Percentiles rank a stretch among this genome's conserved stretches.
Conservation (phyloP, 2,888 invertebrate genomes). For the Megastigmus dorsalis region DNA sequence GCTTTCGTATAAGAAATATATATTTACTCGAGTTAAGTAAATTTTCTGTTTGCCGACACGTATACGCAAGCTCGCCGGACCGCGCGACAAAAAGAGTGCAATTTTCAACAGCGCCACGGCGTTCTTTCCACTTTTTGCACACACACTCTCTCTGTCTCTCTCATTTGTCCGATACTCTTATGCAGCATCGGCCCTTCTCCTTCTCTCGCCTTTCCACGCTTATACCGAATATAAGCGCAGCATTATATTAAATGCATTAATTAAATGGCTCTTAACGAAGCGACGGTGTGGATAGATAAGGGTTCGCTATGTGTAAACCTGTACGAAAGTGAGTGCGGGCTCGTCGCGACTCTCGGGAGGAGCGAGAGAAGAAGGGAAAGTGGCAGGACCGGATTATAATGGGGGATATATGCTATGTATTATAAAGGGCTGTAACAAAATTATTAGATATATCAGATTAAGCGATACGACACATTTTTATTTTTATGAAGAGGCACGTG, state of each 20-base stretch:
- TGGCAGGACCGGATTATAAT: slow-evolving; percentile 18
- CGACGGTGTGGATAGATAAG: slow-evolving; percentile 49
- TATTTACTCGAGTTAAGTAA: background rate
- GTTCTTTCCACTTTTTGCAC: background rate
- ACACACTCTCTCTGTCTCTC: background rate
- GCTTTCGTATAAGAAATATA: no score
- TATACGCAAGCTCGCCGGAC: no score
- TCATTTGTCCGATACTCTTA: background rate
- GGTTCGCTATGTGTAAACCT: background rate
- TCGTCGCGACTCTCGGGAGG: background rate
- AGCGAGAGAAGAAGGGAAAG: background rate
- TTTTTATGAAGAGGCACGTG: no score
- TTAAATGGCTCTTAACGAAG: slow-evolving; percentile 51
- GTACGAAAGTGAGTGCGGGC: background rate
- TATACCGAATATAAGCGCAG: slow-evolving; percentile 12
- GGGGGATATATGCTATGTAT: slow-evolving; percentile 1
- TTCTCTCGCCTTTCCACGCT: background rate
- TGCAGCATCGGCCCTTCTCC: background rate
- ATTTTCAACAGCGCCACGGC: no score
- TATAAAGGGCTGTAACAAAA: slow-evolving; percentile 22
- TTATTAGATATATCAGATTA: slow-evolving; percentile 32
- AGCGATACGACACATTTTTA: slow-evolving; percentile 24
- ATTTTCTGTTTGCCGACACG: background rate
- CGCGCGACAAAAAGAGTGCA: background rate
- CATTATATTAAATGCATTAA: no score